phyloP scores from a whole-genome alignment of 37 sponge, comb jelly and placozoan species.

The Chondrilla cf. caribensis region DNA sequence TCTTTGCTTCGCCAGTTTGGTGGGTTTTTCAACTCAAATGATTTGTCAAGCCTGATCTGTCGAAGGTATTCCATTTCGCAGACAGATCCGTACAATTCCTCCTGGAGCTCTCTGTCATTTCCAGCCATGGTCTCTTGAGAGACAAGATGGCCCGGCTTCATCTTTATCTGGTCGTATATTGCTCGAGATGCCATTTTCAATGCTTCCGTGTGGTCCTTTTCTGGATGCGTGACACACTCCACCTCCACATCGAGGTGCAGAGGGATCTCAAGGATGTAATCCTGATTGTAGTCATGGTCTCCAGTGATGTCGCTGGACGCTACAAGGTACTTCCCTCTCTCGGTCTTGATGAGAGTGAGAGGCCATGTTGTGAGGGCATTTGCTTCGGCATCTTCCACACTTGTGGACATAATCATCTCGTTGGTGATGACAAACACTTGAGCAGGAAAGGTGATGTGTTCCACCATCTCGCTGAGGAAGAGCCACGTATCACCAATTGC shows the following conservation, averaged over 20 bases:
- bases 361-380: not conserved
- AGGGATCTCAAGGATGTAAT: constrained; percentile 14
- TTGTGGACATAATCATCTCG: not conserved
- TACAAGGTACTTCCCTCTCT: not conserved
- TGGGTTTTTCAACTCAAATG: no score
- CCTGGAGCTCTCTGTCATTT: not conserved
- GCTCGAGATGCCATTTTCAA: not conserved
- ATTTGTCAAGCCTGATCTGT: no score
- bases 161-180: constrained; percentile 14
- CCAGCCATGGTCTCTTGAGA: not conserved
- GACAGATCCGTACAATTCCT: constrained; percentile 10
- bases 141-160: constrained; percentile 3
- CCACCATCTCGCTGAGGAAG: not conserved
- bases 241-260: constrained; percentile 10
- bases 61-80: not conserved
- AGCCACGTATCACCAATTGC: not conserved
- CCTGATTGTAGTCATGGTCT: not conserved
- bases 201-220: not conserved
- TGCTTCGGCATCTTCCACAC: not conserved
- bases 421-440: not conserved
- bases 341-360: not conserved
- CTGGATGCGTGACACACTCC: not conserved
- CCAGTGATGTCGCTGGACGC: constrained; percentile 20
- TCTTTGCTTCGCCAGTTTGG: no score
- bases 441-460: not conserved